phyloP scores from a whole-genome alignment of 2,113 vertebrate species.

The Furnarius figulus region DNA sequence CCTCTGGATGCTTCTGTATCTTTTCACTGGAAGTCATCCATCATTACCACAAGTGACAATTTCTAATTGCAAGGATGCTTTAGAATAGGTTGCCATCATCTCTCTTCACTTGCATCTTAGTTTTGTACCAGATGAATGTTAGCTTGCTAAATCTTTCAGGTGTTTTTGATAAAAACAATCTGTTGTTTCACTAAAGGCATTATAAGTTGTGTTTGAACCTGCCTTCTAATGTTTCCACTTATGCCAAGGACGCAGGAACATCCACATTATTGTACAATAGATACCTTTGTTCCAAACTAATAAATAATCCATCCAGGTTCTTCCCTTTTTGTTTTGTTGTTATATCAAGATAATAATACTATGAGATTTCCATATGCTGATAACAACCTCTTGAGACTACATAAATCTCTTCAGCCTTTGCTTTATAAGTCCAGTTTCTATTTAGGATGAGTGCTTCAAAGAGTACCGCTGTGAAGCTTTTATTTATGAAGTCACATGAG shows the following conservation, averaged over 20 bases:
- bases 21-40: background rate
- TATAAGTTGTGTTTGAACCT: background rate
- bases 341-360: background rate
- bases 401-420: background rate
- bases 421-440: background rate
- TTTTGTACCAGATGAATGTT: background rate
- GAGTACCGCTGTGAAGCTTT: background rate
- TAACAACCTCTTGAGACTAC: background rate
- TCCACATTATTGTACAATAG: background rate
- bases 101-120: background rate
- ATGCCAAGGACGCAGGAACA: background rate
- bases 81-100: background rate
- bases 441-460: background rate
- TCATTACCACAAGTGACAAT: background rate
- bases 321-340: background rate
- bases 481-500: background rate
- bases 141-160: background rate
- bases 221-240: background rate
- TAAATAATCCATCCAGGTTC: background rate
- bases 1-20: background rate
- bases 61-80: background rate
- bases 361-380: background rate
- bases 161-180: background rate
- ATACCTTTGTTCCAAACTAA: background rate
- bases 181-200: background rate